Evolutionary conservation across 2,797 vertebrate genomes (phyloP), one percentile per base, ranked within the genome.

Genomic region (Xenops minutus): DNA sequence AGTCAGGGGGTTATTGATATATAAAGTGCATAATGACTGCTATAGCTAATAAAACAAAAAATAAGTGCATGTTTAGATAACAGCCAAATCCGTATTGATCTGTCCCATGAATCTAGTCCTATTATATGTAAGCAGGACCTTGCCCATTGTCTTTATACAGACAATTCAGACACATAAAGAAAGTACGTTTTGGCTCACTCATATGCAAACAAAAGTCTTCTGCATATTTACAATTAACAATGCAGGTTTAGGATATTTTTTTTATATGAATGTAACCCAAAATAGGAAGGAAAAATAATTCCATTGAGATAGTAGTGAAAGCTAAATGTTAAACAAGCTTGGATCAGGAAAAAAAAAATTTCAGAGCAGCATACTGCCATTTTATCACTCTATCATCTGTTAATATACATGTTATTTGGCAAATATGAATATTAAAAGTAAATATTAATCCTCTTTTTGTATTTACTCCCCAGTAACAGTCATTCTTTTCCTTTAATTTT

Each of bases 311-410:
- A 39, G 56, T 52, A 78, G 81, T 66, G 37, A 49, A 71, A 94
- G 54, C 23, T 73, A 63, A 81, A 63, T 79, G 30, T 92, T 88
- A 78, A 95, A 62, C 54, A 85, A 71, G 14, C 14, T 5, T 62
- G 80, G 16, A 83, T 85, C 69, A 85, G 67, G 52, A 27, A 75
- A 93, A 82, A 83, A 89, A 81, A 72, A 58, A 24, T 63, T 52
- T 78, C 93, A 88, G 91, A 81, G 52, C 58, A 91, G 80, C 69
- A 90, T 78, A 34, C 85, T 91, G 77, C 58, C 76, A 89, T 95
- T 95, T 97, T 96, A 79, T 88, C 68, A 85, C 29, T 75, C 32
- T 94, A 29, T 85, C 56, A 49, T 74, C 61, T 85, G 59, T 63
- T 95, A 82, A 85, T 76, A 75, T 46, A 77, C 55, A 59, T 64